Conservation (phyloP, 30 jellyfish, hydroid and myxozoan species). For the Hydractinia echinata region DNA sequence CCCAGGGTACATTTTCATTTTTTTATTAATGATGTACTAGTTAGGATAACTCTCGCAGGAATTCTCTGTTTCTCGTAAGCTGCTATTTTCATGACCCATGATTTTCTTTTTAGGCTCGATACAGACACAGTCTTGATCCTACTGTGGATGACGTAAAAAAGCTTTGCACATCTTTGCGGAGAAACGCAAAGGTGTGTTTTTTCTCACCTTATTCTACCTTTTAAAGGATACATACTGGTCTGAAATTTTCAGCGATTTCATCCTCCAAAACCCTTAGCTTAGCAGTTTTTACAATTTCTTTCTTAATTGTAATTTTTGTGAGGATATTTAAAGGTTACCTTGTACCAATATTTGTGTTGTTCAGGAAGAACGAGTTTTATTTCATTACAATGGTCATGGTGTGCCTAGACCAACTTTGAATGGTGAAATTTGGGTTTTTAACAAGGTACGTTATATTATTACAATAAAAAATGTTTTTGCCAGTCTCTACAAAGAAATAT, state of each 20-base stretch:
- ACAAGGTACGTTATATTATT: conserved; percentile 47
- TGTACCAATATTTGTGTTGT: background rate
- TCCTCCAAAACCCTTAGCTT: background rate
- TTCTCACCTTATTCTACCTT: background rate
- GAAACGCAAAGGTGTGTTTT: conserved; percentile 81
- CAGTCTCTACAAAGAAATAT: background rate
- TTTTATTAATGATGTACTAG: background rate
- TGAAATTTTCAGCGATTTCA: background rate
- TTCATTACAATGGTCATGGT: conserved; percentile 97
- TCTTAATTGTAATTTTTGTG: background rate
- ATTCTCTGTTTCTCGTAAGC: background rate
- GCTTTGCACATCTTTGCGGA: conserved; percentile 68
- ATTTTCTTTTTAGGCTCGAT: conserved; percentile 64
- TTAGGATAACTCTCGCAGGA: background rate
- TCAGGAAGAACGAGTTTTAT: conserved; percentile 85
- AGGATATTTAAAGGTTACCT: background rate
- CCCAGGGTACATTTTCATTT: conserved; percentile 51
- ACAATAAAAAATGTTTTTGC: background rate
- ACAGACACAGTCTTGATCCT: conserved; percentile 83
- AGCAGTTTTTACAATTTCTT: background rate
- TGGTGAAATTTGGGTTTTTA: conserved; percentile 97
- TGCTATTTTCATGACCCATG: background rate
- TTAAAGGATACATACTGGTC: too few species aligned
- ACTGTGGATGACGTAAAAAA: conserved; percentile 88
- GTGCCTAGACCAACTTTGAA: conserved; percentile 92